Evolutionary conservation across 2,113 vertebrate genomes (phyloP).

Genomic region (Chlorodrepanis virens): DNA sequence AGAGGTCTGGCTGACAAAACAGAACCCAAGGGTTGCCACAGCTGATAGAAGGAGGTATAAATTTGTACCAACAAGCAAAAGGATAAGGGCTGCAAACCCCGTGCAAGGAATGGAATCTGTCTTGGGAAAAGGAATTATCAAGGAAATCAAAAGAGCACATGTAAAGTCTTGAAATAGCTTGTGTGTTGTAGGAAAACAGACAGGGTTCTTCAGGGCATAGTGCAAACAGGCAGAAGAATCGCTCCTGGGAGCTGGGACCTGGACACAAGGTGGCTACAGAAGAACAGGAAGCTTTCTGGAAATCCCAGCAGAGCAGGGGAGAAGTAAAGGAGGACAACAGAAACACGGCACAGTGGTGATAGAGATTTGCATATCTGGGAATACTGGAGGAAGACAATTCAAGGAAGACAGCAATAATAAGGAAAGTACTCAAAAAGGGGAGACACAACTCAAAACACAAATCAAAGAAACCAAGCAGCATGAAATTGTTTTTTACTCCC

Average conservation of each 20-base stretch:
- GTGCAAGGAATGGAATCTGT: neutral
- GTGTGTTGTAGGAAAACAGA: neutral
- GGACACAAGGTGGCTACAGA: neutral
- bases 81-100: neutral
- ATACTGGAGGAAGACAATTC: neutral
- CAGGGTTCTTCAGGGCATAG: neutral
- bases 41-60: neutral
- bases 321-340: neutral
- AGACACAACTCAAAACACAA: neutral
- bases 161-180: neutral
- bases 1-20: neutral
- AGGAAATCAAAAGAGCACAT: neutral
- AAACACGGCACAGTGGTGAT: fast-evolving
- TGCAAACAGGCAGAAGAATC: neutral
- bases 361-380: neutral
- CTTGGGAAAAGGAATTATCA: neutral
- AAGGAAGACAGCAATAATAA: neutral
- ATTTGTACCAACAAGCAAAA: neutral
- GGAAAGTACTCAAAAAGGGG: neutral
- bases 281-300: fast-evolving
- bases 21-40: neutral
- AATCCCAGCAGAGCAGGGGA: neutral
- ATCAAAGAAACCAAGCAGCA: neutral
- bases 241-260: fast-evolving
- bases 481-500: slow-evolving; percentile 7